These are phyloP conservation scores for Poecilia latipinna DNA, from an alignment of 2,113 vertebrate species.

Conservation along the genomic window DNA sequence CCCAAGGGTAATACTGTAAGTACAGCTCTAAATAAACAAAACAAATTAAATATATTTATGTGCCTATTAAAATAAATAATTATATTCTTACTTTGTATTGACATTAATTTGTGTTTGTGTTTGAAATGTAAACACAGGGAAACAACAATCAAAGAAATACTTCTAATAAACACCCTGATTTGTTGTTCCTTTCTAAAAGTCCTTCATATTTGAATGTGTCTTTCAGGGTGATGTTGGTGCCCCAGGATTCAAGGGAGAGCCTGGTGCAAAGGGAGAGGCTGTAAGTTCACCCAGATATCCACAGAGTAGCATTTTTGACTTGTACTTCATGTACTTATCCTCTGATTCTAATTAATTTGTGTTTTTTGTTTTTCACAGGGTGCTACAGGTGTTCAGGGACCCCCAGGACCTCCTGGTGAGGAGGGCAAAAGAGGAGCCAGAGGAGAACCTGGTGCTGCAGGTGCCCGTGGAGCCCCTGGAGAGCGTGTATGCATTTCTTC, in stretches of 20 bases:
- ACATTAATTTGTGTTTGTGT: not conserved
- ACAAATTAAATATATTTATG: not conserved
- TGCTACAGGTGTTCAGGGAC: slow-evolving; percentile 86
- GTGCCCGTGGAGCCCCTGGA: slow-evolving; percentile 88
- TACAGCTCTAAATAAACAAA: slow-evolving; percentile 34
- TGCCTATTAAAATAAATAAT: not conserved
- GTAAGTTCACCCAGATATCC: slow-evolving; percentile 81
- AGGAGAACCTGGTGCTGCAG: slow-evolving; percentile 90
- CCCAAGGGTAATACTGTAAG: slow-evolving; percentile 97
- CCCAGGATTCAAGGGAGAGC: slow-evolving; percentile 91
- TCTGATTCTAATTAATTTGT: not conserved
- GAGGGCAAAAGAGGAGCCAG: slow-evolving; percentile 97
- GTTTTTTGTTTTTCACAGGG: slow-evolving; percentile 79
- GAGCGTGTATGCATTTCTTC: slow-evolving; percentile 86
- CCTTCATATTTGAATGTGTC: slow-evolving; percentile 9
- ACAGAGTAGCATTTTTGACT: not conserved
- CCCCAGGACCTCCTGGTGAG: slow-evolving; percentile 90
- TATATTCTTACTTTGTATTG: not conserved
- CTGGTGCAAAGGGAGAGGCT: slow-evolving; percentile 91
- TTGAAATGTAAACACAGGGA: no score
- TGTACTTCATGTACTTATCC: not conserved
- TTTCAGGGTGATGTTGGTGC: slow-evolving; percentile 91
- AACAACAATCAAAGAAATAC: not conserved
- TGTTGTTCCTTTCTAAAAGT: not conserved
- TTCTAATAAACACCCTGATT: not conserved